Percentiles rank a stretch among this genome's conserved stretches.
Conservation (phyloP, 2,113 vertebrate species). For the Asarcornis scutulata region DNA sequence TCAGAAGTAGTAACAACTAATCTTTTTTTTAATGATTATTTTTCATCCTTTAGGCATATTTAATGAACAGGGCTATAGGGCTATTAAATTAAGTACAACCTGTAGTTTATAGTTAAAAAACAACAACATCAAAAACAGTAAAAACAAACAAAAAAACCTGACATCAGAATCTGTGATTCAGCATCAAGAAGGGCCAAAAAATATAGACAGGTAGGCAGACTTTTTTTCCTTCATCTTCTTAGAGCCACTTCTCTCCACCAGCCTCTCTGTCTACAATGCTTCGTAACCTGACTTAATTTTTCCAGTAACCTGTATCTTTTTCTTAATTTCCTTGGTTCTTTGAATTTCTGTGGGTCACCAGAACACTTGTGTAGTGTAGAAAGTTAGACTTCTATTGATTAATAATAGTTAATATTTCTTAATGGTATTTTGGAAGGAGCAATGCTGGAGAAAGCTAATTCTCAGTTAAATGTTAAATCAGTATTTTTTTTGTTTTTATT, state of each 20-base stretch:
- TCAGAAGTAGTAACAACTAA: not conserved
- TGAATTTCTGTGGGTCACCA: not conserved
- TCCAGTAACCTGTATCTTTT: not conserved
- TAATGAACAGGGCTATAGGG: not conserved
- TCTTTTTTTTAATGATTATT: not conserved
- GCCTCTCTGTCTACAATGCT: not conserved
- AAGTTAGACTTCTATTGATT: not conserved
- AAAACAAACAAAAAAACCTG: not conserved
- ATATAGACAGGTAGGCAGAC: not conserved
- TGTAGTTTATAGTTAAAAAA: not conserved
- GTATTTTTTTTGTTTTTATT: not conserved
- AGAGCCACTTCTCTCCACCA: not conserved
- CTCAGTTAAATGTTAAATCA: not conserved
- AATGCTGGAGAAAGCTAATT: not conserved
- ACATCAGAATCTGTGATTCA: not conserved
- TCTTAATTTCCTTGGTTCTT: not conserved
- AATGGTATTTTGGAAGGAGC: not conserved
- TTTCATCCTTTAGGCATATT: not conserved
- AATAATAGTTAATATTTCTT: not conserved
- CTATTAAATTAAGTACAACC: not conserved
- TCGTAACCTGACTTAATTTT: not conserved
- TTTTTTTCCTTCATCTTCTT: not conserved
- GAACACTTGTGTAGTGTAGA: not conserved
- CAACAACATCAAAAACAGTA: too few species aligned
- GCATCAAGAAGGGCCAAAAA: not conserved